Evolutionary conservation across 1,140 invertebrate species (phyloP).

Genomic region (Calephelis nemesis): DNA sequence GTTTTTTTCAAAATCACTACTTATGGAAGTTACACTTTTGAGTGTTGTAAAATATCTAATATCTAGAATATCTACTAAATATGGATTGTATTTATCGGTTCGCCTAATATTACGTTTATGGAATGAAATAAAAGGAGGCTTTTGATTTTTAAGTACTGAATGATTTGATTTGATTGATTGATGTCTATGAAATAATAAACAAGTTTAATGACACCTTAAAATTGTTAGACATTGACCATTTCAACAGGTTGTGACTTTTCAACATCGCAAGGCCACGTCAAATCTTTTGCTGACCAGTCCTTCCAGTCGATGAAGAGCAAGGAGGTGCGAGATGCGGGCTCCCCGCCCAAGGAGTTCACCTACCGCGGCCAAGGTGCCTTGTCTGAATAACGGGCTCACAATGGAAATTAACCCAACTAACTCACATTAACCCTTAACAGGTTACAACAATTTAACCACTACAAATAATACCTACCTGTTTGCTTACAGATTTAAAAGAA

Average conservation of each 20-base stretch:
- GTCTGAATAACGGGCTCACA: conserved; percentile 27
- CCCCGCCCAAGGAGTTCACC: conserved; percentile 83
- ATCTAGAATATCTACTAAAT: too few species aligned
- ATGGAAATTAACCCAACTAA: conserved; percentile 58
- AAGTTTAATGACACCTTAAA: background rate
- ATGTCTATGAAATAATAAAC: too few species aligned
- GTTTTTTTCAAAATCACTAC: too few species aligned
- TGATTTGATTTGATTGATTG: too few species aligned
- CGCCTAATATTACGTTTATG: too few species aligned
- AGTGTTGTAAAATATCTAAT: too few species aligned
- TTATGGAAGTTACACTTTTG: too few species aligned
- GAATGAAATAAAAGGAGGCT: too few species aligned
- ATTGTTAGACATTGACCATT: conserved; percentile 40
- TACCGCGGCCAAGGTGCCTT: conserved; percentile 75
- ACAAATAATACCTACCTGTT: conserved; percentile 14
- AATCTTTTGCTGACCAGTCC: conserved; percentile 85
- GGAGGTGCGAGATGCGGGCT: conserved; percentile 87
- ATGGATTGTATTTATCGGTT: too few species aligned
- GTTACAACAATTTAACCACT: conserved; percentile 8
- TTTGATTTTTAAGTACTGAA: too few species aligned
- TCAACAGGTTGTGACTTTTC: conserved; percentile 73
- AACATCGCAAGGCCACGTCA: conserved; percentile 80
- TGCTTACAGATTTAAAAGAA: conserved; percentile 70
- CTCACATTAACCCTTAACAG: conserved; percentile 67
- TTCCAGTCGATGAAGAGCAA: conserved; percentile 88